These are phyloP conservation scores for Eubucco bourcierii DNA, from an alignment of 2,113 vertebrate species.

Conservation along the genomic window DNA sequence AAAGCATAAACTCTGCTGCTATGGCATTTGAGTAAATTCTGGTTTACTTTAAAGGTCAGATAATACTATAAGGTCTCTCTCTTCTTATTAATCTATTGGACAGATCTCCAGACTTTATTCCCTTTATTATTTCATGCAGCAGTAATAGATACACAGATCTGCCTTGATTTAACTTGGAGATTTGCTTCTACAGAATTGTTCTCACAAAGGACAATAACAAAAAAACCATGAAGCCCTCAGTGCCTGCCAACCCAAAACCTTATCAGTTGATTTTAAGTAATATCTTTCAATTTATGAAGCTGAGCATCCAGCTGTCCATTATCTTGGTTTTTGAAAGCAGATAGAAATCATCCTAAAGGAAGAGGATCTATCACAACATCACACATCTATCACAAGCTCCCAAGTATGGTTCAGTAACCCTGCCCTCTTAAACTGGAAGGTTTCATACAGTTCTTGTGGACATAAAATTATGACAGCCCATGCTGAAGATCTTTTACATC, in stretches of 20 bases:
- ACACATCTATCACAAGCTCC: neutral
- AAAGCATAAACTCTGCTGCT: conserved; percentile 18
- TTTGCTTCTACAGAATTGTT: neutral
- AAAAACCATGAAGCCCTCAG: neutral
- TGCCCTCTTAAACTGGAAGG: neutral
- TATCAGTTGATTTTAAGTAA: neutral
- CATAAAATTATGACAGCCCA: accelerated
- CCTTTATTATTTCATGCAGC: neutral
- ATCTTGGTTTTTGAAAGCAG: neutral
- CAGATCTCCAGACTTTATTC: neutral
- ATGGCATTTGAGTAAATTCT: conserved; percentile 11
- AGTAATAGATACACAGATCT: neutral
- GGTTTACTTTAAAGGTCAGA: conserved; percentile 39
- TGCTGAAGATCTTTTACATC: neutral
- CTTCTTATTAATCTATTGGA: neutral
- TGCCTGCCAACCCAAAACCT: neutral
- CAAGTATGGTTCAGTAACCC: neutral
- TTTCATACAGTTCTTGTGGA: neutral
- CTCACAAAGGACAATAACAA: neutral
- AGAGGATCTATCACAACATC: neutral
- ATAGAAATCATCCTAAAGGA: neutral
- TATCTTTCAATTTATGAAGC: neutral
- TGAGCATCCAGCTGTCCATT: neutral
- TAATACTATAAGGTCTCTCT: neutral
- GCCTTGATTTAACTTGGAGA: neutral